These are phyloP conservation scores for Serripes groenlandicus DNA, from an alignment of 2,888 invertebrate species.

Conservation along the genomic window DNA sequence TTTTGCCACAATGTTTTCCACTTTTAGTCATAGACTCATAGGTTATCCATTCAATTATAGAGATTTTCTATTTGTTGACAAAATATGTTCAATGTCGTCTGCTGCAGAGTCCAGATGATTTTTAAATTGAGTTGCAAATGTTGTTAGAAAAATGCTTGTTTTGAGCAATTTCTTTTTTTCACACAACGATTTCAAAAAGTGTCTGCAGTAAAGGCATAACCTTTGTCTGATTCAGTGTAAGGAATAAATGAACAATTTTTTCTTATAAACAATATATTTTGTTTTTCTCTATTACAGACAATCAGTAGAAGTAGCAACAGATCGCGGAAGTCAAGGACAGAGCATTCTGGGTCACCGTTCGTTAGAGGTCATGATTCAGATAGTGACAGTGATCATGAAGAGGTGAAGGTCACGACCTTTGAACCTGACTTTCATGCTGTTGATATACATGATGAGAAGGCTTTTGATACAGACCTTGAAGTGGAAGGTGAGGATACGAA, in stretches of 20 bases:
- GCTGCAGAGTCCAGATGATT: no score
- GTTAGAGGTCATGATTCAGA: conserved; percentile 74
- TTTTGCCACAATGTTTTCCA: conserved; percentile 12
- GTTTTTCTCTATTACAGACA: conserved; percentile 71
- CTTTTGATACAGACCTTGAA: conserved; percentile 85
- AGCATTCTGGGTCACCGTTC: conserved; percentile 68
- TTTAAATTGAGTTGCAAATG: no score
- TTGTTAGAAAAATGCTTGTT: no score
- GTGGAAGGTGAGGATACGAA: conserved; percentile 82
- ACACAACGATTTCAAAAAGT: no score
- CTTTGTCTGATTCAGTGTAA: no score
- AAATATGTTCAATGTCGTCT: no score
- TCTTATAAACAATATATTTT: conserved; percentile 12
- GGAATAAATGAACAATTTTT: no score
- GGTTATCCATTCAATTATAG: no score
- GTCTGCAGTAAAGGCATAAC: no score
- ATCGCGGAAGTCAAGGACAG: conserved; percentile 73
- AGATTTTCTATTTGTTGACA: no score
- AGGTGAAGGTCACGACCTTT: conserved; percentile 55
- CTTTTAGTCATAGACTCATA: no score
- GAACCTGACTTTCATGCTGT: conserved; percentile 73
- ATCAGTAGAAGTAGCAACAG: conserved; percentile 78
- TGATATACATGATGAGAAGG: conserved; percentile 81
- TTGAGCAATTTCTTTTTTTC: no score
- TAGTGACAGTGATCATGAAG: conserved; percentile 74